These are phyloP conservation scores for Rhinopithecus roxellana DNA, from an alignment of 2,113 vertebrate genomes.

Conservation along the genomic window DNA sequence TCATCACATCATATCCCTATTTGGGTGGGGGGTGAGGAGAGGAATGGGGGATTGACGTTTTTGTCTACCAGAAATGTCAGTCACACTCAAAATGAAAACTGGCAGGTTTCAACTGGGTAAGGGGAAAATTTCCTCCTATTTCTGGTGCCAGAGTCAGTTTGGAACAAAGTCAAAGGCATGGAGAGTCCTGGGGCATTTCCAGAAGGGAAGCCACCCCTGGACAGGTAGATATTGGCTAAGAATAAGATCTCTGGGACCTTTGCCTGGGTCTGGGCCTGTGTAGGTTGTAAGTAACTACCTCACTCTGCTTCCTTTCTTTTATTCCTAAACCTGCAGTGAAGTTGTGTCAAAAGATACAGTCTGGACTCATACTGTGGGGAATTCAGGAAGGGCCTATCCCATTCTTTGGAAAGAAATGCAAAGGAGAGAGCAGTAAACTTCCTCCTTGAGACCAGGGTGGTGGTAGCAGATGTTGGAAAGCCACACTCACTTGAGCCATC, in stretches of 20 bases:
- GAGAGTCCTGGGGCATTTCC: background rate
- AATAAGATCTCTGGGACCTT: background rate
- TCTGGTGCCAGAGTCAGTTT: background rate
- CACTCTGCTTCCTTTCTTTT: background rate
- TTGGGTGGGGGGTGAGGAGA: background rate
- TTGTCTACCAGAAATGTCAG: background rate
- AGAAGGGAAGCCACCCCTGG: background rate
- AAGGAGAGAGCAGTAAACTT: background rate
- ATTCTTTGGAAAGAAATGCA: background rate
- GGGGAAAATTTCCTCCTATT: background rate
- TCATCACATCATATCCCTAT: background rate
- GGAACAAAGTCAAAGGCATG: background rate
- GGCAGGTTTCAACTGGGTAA: background rate
- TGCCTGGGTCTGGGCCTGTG: background rate
- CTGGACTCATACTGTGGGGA: background rate
- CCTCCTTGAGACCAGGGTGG: background rate
- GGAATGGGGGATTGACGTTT: background rate
- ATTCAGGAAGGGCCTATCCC: background rate
- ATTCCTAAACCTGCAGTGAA: background rate
- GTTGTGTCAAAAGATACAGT: background rate
- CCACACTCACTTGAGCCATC: background rate
- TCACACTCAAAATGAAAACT: background rate
- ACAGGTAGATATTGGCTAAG: background rate
- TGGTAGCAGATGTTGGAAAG: background rate
- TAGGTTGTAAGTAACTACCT: background rate